Base-by-base conservation (phyloP, 1,140 invertebrate species). In the Heliconius melpomene region DNA sequence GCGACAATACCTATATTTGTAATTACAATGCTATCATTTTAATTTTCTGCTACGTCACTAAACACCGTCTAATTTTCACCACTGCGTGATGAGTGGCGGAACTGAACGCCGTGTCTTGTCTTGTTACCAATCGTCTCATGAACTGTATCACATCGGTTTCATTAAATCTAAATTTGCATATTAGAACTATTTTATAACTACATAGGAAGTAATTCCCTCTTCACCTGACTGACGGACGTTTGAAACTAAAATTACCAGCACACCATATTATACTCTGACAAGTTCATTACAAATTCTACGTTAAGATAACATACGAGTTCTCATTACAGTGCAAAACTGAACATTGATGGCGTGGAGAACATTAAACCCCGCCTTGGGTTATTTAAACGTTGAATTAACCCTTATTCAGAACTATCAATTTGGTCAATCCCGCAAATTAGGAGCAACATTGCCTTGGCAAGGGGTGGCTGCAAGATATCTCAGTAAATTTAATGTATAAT, bases 401-500 rank as follows among this genome's bases (percentile, higher is more conserved):
- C 79, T 82, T 82, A 82, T 81, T 72, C 78, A 76, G 79, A 80
- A 81, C 81, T 82, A 72, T 80, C 72, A 79, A 77, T 81, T 79
- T 73, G 71, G 81, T 76, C 82, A 79, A 83, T 83, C 81, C 79
- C 83, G 82, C 83, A 86, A 87, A 87, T 87, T 84, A 82, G 83
- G 72, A 82, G 79, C 79, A 83, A 83, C 80, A 85, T 85, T 84
- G 83, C 76, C 81, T 83, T 84, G 81, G 83, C 81, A 85, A 84
- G 79, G 75, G 80, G 16, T 18, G 66, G 77, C 26, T 54, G 26
- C 20, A 66, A 77, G 70, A 70, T 72, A 46, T 18, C 26, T 54
- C n/a, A 66, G 60, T 66, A 13, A 66, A 50, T n/a, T 26, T 50
- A 71, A 40, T 18, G 13, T 66, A 76, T 66, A 40, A 38, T 38